Conservation (phyloP, 2,113 vertebrate species). For the Leptocoma aspasia region DNA sequence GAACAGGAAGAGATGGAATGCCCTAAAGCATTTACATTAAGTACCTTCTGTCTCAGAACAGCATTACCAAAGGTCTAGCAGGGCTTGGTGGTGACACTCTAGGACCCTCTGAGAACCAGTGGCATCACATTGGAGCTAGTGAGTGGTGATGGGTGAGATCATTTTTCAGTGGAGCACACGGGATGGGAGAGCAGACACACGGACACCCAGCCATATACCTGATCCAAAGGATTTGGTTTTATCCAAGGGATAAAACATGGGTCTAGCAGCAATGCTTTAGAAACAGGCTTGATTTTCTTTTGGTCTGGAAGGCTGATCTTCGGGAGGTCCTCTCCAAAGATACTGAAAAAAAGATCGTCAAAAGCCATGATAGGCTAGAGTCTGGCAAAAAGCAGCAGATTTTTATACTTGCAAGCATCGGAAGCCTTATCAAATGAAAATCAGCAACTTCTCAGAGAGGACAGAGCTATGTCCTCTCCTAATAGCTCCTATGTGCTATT, state of each 20-base stretch:
- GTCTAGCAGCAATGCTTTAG: neutral
- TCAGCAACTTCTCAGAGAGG: neutral
- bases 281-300: neutral
- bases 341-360: neutral
- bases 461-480: too few relatives aligned
- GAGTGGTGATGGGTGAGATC: neutral
- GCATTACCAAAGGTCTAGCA: neutral
- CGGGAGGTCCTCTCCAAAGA: neutral
- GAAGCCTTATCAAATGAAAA: neutral
- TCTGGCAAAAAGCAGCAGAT: neutral
- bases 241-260: neutral
- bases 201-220: neutral
- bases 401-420: neutral
- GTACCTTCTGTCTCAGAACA: neutral
- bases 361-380: neutral
- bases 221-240: neutral
- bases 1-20: neutral
- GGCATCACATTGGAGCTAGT: rapidly evolving
- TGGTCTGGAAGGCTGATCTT: neutral
- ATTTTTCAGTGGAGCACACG: rapidly evolving
- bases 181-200: neutral
- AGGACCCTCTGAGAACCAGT: neutral
- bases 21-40: neutral
- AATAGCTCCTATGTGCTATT: too few relatives aligned
- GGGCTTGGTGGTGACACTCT: neutral